Evolutionary conservation across 2,888 invertebrate species (phyloP), one percentile per base, ranked within the genome.

Genomic region (Thecophora atra): DNA sequence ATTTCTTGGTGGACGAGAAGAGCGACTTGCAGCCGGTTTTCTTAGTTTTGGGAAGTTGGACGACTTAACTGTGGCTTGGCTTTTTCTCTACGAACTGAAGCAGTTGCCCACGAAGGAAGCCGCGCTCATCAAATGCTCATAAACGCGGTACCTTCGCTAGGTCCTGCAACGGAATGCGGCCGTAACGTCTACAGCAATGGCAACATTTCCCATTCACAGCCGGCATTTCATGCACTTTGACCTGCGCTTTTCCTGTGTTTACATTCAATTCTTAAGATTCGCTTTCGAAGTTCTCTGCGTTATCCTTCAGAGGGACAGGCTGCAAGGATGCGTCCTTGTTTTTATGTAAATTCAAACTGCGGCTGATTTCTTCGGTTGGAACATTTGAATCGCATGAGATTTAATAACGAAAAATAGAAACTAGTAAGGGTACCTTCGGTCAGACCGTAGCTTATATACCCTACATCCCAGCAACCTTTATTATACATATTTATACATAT

Each of bases 311-410:
- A 30, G 42, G 21, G 21, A 7, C 11, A 0, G 42, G 28, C 3
- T 13, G 44, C 17, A 60, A 24, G 19, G 51, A 69, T 42, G 67
- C 21, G 54, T 47, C 67, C 26, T 51, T 47, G 67, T 58, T 65
- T 68, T 68, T 70, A 73, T 75, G 75, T 70, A 70, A 73, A 75
- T 73, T 67, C 66, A 1, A 52, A 37, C 1, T 37, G 37, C 6
- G 37, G 37, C 6, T 37, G 37, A 37, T 37, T 37, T 37, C 11
- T 1, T 37, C 11, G 11, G 37, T 37, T 37, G 37, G 37, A 37
- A 37, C 37, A 37, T 37, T 37, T 37, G 37, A 37, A 37, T 37
- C 7, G 37, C 37, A 37, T 37, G 37, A 8, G 37, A 8, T 37
- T 37, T 37, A 37, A 37, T 37, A 2, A 37, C n/a, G n/a, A n/a